Conservation (phyloP, 2,888 invertebrate species). For the Andrena flavipes region DNA sequence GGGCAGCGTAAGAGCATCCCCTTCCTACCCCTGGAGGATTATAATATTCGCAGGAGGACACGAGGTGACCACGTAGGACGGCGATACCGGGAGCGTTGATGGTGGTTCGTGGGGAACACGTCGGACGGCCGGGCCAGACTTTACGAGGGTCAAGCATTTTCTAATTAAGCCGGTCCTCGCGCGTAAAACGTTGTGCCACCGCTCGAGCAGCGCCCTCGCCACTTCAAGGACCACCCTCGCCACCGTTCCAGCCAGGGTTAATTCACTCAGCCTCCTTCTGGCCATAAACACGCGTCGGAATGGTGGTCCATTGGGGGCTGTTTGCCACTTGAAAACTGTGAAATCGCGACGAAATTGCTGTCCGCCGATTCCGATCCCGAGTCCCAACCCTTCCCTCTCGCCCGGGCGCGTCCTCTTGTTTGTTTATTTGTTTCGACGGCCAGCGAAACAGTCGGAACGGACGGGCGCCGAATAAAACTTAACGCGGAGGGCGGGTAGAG, state of each 20-base stretch:
- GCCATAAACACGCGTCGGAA: slow-evolving; percentile 66
- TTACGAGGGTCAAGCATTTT: slow-evolving; percentile 81
- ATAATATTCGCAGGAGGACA: slow-evolving; percentile 54
- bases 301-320: slow-evolving; percentile 40
- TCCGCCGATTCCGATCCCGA: slow-evolving; percentile 20
- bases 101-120: slow-evolving; percentile 47
- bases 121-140: slow-evolving; percentile 57
- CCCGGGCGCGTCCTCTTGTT: neutral
- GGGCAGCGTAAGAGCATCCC: slow-evolving; percentile 48
- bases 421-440: neutral
- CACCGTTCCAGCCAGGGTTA: slow-evolving; percentile 51
- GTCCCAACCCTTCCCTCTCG: neutral
- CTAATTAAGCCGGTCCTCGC: slow-evolving; percentile 78
- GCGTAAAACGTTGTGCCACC: slow-evolving; percentile 76
- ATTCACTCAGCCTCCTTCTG: slow-evolving; percentile 61
- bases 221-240: slow-evolving; percentile 52
- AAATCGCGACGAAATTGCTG: slow-evolving; percentile 46
- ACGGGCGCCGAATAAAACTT: no score
- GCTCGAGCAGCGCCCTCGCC: slow-evolving; percentile 66
- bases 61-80: slow-evolving; percentile 39
- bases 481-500: no score
- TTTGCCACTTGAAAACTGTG: slow-evolving; percentile 14
- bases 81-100: slow-evolving; percentile 44
- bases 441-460: neutral
- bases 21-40: slow-evolving; percentile 39